Conservation (phyloP, 2,888 invertebrate genomes). For the Agrenia bidenticulata region DNA sequence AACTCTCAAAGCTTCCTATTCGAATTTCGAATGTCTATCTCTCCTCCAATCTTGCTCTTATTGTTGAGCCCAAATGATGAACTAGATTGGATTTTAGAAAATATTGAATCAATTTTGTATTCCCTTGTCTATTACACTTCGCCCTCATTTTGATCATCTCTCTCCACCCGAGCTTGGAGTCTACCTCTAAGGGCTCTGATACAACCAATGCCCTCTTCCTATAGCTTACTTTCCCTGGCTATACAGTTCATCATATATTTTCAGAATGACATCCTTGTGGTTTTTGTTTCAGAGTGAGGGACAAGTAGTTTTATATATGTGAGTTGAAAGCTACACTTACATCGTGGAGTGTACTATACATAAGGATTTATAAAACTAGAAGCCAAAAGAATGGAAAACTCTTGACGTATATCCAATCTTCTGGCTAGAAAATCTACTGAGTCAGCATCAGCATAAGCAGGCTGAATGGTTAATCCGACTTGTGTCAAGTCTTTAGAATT, state of each 20-base stretch:
- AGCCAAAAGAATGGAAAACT: slow-evolving; percentile 7
- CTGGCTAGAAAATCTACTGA: slow-evolving; percentile 10
- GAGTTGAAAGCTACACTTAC: background rate
- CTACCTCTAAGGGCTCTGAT: no score
- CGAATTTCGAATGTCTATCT: background rate
- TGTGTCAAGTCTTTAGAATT: slow-evolving; percentile 15
- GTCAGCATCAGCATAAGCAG: slow-evolving; percentile 12
- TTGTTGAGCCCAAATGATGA: slow-evolving; percentile 1
- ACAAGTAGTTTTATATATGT: background rate
- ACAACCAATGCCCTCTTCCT: no score
- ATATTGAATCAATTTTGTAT: slow-evolving; percentile 8
- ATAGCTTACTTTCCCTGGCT: no score
- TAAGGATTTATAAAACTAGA: slow-evolving; percentile 7
- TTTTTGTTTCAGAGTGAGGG: background rate
- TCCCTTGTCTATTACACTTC: background rate
- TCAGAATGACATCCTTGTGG: background rate
- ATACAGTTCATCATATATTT: background rate
- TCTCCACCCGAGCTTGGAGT: no score
- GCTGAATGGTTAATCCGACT: slow-evolving; percentile 10
- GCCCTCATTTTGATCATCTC: no score
- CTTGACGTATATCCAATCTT: slow-evolving; percentile 16
- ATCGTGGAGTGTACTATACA: background rate
- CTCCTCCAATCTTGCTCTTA: background rate
- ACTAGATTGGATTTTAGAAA: slow-evolving; percentile 6
- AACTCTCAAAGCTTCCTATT: background rate